Evolutionary conservation across 2,113 vertebrate genomes (phyloP), one percentile per base, ranked within the genome.

Genomic region (Ibidorhyncha struthersii): DNA sequence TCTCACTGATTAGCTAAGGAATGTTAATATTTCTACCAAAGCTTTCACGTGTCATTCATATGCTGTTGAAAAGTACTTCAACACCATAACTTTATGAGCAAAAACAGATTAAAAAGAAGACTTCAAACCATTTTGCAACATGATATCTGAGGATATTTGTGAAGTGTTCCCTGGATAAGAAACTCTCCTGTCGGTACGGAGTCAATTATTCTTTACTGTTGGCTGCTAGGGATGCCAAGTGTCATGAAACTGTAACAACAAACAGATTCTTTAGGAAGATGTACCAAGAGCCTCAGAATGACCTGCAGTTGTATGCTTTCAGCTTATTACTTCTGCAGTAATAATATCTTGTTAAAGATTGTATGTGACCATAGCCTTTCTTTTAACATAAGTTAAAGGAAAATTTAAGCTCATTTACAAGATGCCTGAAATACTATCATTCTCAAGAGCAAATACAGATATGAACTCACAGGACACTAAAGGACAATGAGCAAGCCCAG

Each of bases 221-320:
- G 3, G 29, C 45, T 86, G 40, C 32, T 74, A 3, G 0, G n/a
- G 32, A 78, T 23, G 36, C 0, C 0, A 52, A 56, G 2, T 53
- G 45, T 36, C 18, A 67, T 47, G 43, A 73, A 32, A 80, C 26
- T 86, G 32, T 66, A 91, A 86, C 0, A 12, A 83, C 3, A 82
- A 83, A 86, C 26, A 69, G 9, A 65, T 50, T 30, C 94, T 89
- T 69, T 69, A 73, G 67, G 40, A 91, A 59, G 16, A 72, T 27
- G 16, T 67, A 86, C 3, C 13, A 58, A 74, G 52, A 74, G 29
- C 20, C 72, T 83, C 34, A 59, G 34, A 74, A 53, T 65, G 53
- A 83, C 53, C 67, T 77, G 29, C 47, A 91, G 8, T 32, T 93
- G 10, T 55, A 59, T 65, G 38, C 12, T 49, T 89, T 81, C 43